Evolutionary conservation across 2,113 vertebrate genomes (phyloP), one percentile per base, ranked within the genome.

Genomic region (Mystacornis crossleyi): DNA sequence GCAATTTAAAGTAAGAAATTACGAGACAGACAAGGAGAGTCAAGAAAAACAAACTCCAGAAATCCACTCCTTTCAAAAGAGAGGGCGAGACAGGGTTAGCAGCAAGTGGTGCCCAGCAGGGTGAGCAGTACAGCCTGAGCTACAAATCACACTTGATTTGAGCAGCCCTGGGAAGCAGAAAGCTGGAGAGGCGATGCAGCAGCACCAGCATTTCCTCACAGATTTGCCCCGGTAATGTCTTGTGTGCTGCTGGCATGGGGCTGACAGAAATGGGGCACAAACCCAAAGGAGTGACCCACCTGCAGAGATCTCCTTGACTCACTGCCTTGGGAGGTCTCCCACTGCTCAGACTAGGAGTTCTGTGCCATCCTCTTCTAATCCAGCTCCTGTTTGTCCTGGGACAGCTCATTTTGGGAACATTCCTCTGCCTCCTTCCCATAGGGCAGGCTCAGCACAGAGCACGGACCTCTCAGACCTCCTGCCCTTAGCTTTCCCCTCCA

Each of bases 161-260:
- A 71, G 48, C 48, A 50, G 69, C 47, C 1, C 42, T 20, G 60
- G 69, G 64, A n/a, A 60, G 81, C 67, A 73, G 51, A 17, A 24
- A 69, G 58, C 51, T 70, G 60, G 28, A 62, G 31, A 40, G n/a
- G 0, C 6, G 18, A 4, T 5, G 48, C 6, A n/a, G 28, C 2
- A 54, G 12, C 70, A 29, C n/a, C 2, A n/a, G 14, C 15, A 20
- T 7, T 8, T 50, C 21, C 54, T 9, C 5, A 26, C 18, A 18
- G 57, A 34, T 29, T 0, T 57, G 12, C 28, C 33, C 38, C 4
- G 0, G 28, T 15, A 50, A 51, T 9, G 12, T 3, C 86, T 34
- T 7, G 1, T 6, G 47, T 33, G 66, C 48, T 57, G 28, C 77
- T 29, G 50, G 54, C 40, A 48, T 0, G 13, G 18, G 23, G 36